Base-by-base conservation (phyloP, 1,140 invertebrate species). In the Dermatophagoides farinae region DNA sequence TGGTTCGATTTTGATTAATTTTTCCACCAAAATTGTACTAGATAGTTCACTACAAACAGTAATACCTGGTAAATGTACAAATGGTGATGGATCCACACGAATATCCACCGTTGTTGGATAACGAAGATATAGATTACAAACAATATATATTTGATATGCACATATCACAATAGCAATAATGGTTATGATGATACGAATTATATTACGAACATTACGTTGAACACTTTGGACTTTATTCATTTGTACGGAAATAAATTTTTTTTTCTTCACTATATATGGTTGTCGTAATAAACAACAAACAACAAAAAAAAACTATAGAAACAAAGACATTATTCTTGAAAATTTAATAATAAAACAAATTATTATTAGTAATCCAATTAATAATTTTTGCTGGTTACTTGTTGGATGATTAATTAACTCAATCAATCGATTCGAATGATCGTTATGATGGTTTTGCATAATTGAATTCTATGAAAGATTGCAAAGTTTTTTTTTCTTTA, bases 91-190 rank as follows among this genome's bases (percentile, higher is more conserved):
- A 25, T 55, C 53, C 1, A 55, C 10, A 23, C 53, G 53, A 55
- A 55, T 55, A 23, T 55, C 53, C 4, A 55, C 53, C 23, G 53
- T 55, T n/a, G 53, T 55, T 11, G 53, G 53, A 44, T 55, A 55
- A n/a, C 25, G 14, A 20, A 55, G 25, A 25, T 55, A 55, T 20
- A 55, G 53, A n/a, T 20, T 31, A 20, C 10, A 37, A 12, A 55
- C 53, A 44, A 55, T 14, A 44, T 55, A 55, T 14, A 55, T 11
- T 44, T 55, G 53, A 25, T 55, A 55, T n/a, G 38, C 12, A 20
- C 23, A 55, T n/a, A 40, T 23, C 6, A 25, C 53, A n/a, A 38
- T 4, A 44, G 14, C 14, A 14, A 38, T 2, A 14, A 55, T n/a
- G 1, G 53, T 55, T 2, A 55, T 55, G 5, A 38, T 38, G 12